These are phyloP conservation scores for Macrophya alboannulata DNA, from an alignment of 2,888 invertebrate genomes.

Conservation along the genomic window DNA sequence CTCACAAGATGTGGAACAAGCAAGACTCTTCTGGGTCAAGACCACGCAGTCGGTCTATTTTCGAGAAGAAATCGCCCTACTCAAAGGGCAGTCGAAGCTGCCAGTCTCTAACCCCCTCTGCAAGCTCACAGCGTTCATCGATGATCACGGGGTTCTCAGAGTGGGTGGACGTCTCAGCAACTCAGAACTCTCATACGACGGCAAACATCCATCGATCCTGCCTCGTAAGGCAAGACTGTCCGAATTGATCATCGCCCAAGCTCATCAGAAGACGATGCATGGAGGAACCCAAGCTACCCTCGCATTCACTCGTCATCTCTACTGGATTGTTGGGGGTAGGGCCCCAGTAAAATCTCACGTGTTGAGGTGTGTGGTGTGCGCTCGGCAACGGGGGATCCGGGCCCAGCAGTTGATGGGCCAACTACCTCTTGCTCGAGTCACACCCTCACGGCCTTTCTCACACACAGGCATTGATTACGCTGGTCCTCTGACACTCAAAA, in stretches of 20 bases:
- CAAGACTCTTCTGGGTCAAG: no score
- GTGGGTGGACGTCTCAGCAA: no score
- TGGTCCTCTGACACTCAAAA: slow-evolving; percentile 39
- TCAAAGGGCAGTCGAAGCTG: no score
- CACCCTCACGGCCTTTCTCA: slow-evolving; percentile 28
- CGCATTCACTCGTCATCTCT: slow-evolving; percentile 9
- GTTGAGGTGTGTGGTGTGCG: slow-evolving; percentile 47
- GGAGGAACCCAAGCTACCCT: slow-evolving; percentile 60
- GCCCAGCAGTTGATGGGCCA: slow-evolving; percentile 65
- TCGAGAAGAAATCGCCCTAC: no score
- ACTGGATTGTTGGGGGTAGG: slow-evolving; percentile 39
- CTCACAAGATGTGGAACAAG: no score
- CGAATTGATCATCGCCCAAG: slow-evolving; percentile 49
- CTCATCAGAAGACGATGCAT: slow-evolving; percentile 56
- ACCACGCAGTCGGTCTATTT: no score
- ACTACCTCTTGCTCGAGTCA: slow-evolving; percentile 60
- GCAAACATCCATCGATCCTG: no score
- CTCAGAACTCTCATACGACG: no score
- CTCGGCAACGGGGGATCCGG: slow-evolving; percentile 43
- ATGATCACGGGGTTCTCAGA: no score
- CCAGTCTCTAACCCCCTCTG: no score
- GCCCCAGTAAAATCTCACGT: slow-evolving; percentile 32
- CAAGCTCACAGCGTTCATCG: no score
- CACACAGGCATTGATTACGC: slow-evolving; percentile 27
- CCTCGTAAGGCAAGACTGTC: no score